A percentile compares a stretch with the other conserved stretches of the same genome.
Conservation (phyloP, 2,113 vertebrate species). For the Blennius ocellaris region DNA sequence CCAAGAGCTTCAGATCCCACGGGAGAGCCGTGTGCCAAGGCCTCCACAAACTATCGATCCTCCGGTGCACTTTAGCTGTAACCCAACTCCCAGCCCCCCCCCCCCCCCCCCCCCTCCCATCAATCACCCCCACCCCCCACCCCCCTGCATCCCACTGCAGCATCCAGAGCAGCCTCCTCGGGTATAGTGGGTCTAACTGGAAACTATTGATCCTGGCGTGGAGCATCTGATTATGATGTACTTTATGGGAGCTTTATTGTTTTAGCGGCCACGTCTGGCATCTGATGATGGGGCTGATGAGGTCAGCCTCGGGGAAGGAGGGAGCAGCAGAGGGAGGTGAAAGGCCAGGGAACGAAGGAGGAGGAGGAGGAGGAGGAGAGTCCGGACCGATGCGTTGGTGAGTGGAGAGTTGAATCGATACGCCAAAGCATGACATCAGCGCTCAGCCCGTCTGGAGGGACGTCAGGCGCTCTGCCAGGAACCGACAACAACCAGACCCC, state of each 20-base stretch:
- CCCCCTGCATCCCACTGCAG: slow-evolving; percentile 50
- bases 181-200: slow-evolving; percentile 65
- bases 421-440: slow-evolving; percentile 77
- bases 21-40: slow-evolving; percentile 53
- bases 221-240: slow-evolving; percentile 75
- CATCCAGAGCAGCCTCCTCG: slow-evolving; percentile 63
- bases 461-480: slow-evolving; percentile 69
- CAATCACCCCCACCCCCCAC: slow-evolving; percentile 50
- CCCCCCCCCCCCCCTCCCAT: slow-evolving; percentile 50
- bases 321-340: slow-evolving; percentile 10
- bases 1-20: slow-evolving; percentile 46
- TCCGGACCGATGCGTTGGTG: slow-evolving; percentile 33
- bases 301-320: slow-evolving; percentile 47
- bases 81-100: slow-evolving; percentile 69
- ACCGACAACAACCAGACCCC: slow-evolving; percentile 70
- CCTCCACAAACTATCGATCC: slow-evolving; percentile 75
- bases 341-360: slow-evolving; percentile 40
- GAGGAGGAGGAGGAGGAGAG: neutral
- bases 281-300: slow-evolving; percentile 75
- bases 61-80: slow-evolving; percentile 78
- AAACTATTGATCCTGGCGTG: slow-evolving; percentile 73
- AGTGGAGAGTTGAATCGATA: slow-evolving; percentile 71
- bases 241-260: slow-evolving; percentile 78
- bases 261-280: slow-evolving; percentile 77
- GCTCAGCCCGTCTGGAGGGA: slow-evolving; percentile 67